Evolutionary conservation across 2,888 invertebrate species (phyloP), one percentile per base, ranked within the genome.

Genomic region (Rhyacophila evoluta): DNA sequence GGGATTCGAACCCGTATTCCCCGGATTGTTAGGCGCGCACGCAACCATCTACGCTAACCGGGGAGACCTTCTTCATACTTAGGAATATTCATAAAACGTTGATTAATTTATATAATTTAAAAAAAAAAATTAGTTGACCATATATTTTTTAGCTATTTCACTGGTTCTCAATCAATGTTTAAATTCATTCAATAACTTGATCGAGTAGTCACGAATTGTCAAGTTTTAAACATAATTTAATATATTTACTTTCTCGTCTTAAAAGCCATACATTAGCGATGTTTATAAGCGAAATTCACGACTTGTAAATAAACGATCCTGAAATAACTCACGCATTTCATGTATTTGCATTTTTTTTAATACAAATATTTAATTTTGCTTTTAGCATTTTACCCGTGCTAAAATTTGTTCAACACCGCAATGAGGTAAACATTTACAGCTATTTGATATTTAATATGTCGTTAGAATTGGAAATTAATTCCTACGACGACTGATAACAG

Each of bases 201-300:
- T 55, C 55, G 55, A 55, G 55, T 19, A 10, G 55, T 55, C 55
- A 55, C 55, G 55, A 55, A 19, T 55, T 55, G 55, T 55, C 55
- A 19, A 55, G 55, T 25, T 55, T 15, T 19, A 55, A 55, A 55
- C 55, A 1, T 55, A 8, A 55, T 55, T 55, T 55, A 19, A 55
- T 19, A 55, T 55, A 55, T 55, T 55, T 55, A 55, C 55, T 55
- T 55, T 55, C 55, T 19, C 55, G 55, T 55, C 55, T 55, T 55
- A 19, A 55, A 55, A 55, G 55, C 55, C 25, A 55, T 19, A 55
- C 55, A 55, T 55, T 55, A 55, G 19, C 55, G 55, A 19, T 55
- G 55, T 55, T 55, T 55, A 55, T 55, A 19, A 55, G 55, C 55
- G 19, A 55, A 55, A 55, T 55, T 55, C 55, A 55, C 55, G 55